Percentiles rank a stretch among this genome's conserved stretches.
phyloP scores from a whole-genome alignment of 2,888 invertebrate genomes.

The Megamerina dolium region DNA sequence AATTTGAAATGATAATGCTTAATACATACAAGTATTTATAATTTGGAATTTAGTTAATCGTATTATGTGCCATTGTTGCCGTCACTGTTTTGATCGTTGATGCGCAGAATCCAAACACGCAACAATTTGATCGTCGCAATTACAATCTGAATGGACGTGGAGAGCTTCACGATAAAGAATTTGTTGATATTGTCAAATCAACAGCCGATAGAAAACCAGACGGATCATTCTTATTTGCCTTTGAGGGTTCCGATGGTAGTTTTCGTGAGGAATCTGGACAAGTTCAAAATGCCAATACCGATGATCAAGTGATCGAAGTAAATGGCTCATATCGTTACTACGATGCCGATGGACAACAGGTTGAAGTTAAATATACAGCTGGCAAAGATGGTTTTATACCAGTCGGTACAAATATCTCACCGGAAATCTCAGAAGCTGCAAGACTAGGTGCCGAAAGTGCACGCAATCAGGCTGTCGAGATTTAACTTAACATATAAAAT shows the following conservation, averaged over 20 bases:
- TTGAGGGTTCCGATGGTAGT: conserved; percentile 38
- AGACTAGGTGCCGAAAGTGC: conserved; percentile 33
- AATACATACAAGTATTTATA: no score
- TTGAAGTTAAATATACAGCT: conserved; percentile 44
- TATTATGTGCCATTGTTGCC: no score
- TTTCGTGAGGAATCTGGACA: conserved; percentile 35
- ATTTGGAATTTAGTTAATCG: no score
- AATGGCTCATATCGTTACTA: conserved; percentile 42
- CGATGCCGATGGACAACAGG: conserved; percentile 36
- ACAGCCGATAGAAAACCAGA: conserved; percentile 30
- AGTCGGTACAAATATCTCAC: conserved; percentile 36
- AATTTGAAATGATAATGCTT: no score
- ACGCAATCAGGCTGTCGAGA: conserved; percentile 2
- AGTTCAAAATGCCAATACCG: conserved; percentile 35
- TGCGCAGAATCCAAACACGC: no score
- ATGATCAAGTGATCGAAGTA: conserved; percentile 38
- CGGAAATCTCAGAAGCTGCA: conserved; percentile 36
- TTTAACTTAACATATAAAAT: no score
- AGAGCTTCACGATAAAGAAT: conserved; percentile 13
- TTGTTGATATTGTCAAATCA: conserved; percentile 32
- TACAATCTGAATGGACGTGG: no score
- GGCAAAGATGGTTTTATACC: conserved; percentile 47
- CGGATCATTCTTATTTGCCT: conserved; percentile 40
- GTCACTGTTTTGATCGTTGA: no score
- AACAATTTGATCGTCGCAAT: no score